Conservation (phyloP, 2,888 invertebrate genomes). For the Cephus rjabovi region DNA sequence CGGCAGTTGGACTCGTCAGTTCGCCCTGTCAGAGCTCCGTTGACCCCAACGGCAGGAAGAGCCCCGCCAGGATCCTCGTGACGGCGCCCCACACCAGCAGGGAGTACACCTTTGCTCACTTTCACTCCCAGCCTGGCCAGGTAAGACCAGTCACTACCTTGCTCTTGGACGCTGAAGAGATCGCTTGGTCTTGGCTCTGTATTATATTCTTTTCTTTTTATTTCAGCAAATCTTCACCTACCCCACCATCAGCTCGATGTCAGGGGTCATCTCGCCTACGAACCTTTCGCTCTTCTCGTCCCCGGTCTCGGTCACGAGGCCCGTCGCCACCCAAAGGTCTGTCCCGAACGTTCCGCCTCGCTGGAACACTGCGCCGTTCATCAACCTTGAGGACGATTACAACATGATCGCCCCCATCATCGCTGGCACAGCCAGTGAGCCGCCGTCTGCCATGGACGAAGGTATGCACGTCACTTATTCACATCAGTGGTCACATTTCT, state of each 20-base stretch:
- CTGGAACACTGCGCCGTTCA: conserved; percentile 89
- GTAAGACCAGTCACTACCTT: conserved; percentile 49
- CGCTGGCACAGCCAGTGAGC: conserved; percentile 68
- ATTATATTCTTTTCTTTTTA: not conserved
- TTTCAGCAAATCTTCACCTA: conserved; percentile 89
- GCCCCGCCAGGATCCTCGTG: conserved; percentile 65
- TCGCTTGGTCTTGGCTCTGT: not conserved
- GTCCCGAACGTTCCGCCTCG: conserved; percentile 70
- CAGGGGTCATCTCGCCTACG: conserved; percentile 90
- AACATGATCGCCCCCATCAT: conserved; percentile 87
- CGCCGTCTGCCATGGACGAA: conserved; percentile 62
- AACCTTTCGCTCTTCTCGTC: conserved; percentile 88
- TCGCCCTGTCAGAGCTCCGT: conserved; percentile 61
- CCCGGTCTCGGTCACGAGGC: conserved; percentile 73
- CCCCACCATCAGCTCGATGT: conserved; percentile 86
- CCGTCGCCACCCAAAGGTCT: conserved; percentile 77
- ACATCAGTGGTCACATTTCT: not conserved
- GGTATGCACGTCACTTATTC: conserved; percentile 42
- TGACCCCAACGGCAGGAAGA: conserved; percentile 59
- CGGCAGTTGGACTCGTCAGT: conserved; percentile 62
- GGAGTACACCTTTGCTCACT: conserved; percentile 92
- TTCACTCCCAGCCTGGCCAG: conserved; percentile 91
- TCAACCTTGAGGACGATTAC: conserved; percentile 93
- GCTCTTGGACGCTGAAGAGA: too few species aligned
- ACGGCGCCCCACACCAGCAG: conserved; percentile 69